Base-by-base conservation (phyloP, 2,888 invertebrate species). In the Anoplius nigerrimus region DNA sequence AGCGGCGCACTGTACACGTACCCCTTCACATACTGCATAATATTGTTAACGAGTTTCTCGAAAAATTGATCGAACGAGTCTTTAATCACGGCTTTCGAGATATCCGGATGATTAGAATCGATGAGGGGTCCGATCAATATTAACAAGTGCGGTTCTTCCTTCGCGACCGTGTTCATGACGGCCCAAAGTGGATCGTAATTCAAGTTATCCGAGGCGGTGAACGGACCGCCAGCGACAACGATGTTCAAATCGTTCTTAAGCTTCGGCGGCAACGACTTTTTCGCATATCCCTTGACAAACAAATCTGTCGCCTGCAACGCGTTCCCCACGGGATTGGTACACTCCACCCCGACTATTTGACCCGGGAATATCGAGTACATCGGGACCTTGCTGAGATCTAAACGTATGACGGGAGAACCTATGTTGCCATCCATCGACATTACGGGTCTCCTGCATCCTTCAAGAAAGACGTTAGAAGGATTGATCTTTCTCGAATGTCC, bases 81-180 rank as follows among this genome's bases (percentile, higher is more conserved):
- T 0, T 92, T 91, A 78, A 95, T 89, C 0, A 90, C 87, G 67
- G 92, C 91, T 66, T 92, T 92, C 48, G 86, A 89, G n/a, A 95
- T 90, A 66, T 92, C 90, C 15, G 91, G 89, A 87, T 95, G 94
- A 21, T 92, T 91, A 11, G 90, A 90, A 83, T 97, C 96, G 61
- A 97, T 87, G 86, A 97, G 95, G 0, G 98, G 97, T 0, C 98
- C 98, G 13, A 94, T 92, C 81, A 98, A 89, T 71, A 98, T 92
- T 46, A 95, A 91, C 20, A 97, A 89, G 86, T 98, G 94, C 0
- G 98, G 98, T 78, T 91, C 91, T 73, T 93, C 91, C 15, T 92
- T 90, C 64, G 89, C 89, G 0, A 96, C 92, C 82, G 93, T 92
- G 16, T 91, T 86, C 77, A 97, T 89, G 21, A 98, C 90, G 82